These are phyloP conservation scores for Alexandromys oeconomus DNA, from an alignment of 2,797 vertebrate species.

Conservation along the genomic window DNA sequence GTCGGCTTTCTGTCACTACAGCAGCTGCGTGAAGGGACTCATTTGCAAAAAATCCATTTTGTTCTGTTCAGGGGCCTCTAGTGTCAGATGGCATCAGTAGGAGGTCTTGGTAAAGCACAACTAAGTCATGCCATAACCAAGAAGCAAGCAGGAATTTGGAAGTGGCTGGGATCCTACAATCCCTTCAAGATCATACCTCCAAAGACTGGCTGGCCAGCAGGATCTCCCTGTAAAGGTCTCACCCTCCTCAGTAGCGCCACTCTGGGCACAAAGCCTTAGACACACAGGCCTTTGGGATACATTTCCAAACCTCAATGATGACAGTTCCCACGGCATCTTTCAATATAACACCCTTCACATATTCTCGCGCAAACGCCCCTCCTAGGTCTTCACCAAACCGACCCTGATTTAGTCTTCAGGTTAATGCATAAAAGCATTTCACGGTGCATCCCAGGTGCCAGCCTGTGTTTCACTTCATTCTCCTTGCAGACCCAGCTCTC, in stretches of 20 bases:
- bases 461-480: background rate
- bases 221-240: background rate
- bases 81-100: background rate
- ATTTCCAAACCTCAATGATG: background rate
- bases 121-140: background rate
- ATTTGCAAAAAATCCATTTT: background rate
- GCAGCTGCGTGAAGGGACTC: background rate
- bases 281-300: background rate
- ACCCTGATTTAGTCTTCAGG: background rate
- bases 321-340: background rate
- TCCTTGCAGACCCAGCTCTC: background rate
- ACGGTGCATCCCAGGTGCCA: background rate
- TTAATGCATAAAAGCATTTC: background rate
- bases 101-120: background rate
- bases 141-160: background rate
- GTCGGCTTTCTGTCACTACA: background rate
- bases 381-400: background rate
- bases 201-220: background rate
- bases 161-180: background rate
- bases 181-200: background rate
- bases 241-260: background rate
- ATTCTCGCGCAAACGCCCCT: rapidly evolving
- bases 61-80: background rate
- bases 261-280: background rate
- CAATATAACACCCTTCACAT: background rate